Evolutionary conservation across 64 coral and sea anemone species (phyloP).

Genomic region (Hydrozoanthus tunicans): DNA sequence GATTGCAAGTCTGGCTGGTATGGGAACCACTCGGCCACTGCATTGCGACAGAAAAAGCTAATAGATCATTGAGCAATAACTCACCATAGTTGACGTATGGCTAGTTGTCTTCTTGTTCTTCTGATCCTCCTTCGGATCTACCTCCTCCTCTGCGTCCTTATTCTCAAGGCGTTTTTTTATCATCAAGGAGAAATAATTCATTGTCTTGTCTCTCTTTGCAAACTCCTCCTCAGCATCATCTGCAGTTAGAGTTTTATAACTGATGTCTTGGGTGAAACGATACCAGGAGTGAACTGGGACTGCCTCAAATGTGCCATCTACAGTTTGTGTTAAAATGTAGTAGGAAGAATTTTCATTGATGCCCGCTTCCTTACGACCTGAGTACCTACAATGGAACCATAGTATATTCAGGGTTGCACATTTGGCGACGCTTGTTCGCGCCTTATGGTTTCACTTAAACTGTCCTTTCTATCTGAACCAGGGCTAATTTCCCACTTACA

Average conservation of each 20-base stretch:
- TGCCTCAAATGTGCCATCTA: constrained; percentile 96
- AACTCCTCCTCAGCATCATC: constrained; percentile 99
- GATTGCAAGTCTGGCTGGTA: too few relatives aligned
- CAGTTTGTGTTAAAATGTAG: constrained; percentile 91
- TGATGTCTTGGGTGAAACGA: constrained; percentile 91
- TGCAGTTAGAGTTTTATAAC: constrained; percentile 85
- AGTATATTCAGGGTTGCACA: background rate
- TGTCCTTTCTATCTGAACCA: too few relatives aligned
- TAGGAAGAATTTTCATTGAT: constrained; percentile 95
- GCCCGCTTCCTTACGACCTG: constrained; percentile 91
- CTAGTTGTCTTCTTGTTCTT: constrained; percentile 59
- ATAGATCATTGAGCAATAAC: background rate
- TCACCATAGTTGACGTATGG: constrained; percentile 56
- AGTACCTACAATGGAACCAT: constrained; percentile 63
- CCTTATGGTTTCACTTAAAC: too few relatives aligned
- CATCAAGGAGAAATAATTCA: constrained; percentile 98
- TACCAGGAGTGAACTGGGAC: constrained; percentile 88
- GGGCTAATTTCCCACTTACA: too few relatives aligned
- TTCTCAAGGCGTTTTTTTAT: constrained; percentile 90
- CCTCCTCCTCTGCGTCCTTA: constrained; percentile 66
- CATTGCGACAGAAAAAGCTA: too few relatives aligned
- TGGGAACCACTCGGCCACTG: too few relatives aligned
- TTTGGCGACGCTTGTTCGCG: too few relatives aligned
- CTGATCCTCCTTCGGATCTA: constrained; percentile 22
- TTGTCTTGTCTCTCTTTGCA: constrained; percentile 80